These are phyloP conservation scores for Mirounga angustirostris DNA, from an alignment of 2,113 vertebrate species.

Conservation along the genomic window DNA sequence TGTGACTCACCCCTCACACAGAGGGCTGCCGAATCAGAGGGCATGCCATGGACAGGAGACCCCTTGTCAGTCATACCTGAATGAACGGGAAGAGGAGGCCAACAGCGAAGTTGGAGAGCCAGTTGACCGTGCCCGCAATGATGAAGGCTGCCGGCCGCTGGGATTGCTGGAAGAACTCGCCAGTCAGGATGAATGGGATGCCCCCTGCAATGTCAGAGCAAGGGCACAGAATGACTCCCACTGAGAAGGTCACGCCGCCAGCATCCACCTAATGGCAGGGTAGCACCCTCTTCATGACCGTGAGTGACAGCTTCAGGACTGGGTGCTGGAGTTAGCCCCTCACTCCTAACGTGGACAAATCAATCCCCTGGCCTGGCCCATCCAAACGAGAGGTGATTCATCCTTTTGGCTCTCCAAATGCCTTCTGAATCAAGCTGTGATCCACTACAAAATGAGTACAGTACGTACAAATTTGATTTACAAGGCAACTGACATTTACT, in stretches of 20 bases:
- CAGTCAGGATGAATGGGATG: slow-evolving; percentile 95
- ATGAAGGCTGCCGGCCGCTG: slow-evolving; percentile 94
- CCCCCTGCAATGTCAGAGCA: slow-evolving; percentile 89
- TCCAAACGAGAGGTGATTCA: accelerated
- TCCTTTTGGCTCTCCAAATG: background rate
- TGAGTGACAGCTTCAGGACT: accelerated
- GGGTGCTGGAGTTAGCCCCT: accelerated
- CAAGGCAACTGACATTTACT: background rate
- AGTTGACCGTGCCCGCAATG: slow-evolving; percentile 94
- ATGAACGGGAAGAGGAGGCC: slow-evolving; percentile 97
- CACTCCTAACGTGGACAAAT: background rate
- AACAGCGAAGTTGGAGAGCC: slow-evolving; percentile 95
- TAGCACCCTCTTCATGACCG: accelerated
- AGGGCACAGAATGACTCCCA: background rate
- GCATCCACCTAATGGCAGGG: background rate
- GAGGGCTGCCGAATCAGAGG: background rate
- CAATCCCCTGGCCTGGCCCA: background rate
- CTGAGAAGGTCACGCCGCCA: accelerated
- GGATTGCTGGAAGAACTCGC: slow-evolving; percentile 95
- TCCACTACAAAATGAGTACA: background rate
- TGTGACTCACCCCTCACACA: accelerated
- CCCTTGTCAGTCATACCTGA: slow-evolving; percentile 87
- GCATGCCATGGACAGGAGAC: accelerated
- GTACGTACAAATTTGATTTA: accelerated
- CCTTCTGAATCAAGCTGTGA: background rate